Evolutionary conservation across 1,140 invertebrate species (phyloP).

Genomic region (Drosophila lowei): DNA sequence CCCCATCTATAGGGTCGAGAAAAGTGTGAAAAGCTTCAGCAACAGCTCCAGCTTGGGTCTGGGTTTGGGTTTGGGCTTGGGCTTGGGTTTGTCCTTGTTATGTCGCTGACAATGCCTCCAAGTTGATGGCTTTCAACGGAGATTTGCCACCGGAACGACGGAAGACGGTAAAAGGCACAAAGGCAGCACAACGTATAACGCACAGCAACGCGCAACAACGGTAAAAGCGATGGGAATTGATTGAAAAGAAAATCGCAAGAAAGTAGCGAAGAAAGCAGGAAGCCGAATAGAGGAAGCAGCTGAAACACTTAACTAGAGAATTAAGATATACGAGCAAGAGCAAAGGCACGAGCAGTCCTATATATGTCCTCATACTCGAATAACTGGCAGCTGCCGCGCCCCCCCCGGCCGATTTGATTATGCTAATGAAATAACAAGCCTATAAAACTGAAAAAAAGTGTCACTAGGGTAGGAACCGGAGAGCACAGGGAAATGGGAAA

Average conservation of each 20-base stretch:
- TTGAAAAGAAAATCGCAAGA: constrained; percentile 51
- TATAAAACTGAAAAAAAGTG: constrained; percentile 57
- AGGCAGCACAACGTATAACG: constrained; percentile 41
- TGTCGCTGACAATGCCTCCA: constrained; percentile 73
- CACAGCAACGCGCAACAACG: constrained; percentile 27
- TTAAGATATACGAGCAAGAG: constrained; percentile 64
- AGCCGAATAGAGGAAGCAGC: constrained; percentile 19
- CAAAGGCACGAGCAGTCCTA: constrained; percentile 31
- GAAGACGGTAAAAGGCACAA: constrained; percentile 64
- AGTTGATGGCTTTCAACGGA: constrained; percentile 74
- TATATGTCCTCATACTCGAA: neutral
- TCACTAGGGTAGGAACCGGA: neutral
- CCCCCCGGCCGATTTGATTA: constrained; percentile 67
- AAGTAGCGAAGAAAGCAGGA: constrained; percentile 37
- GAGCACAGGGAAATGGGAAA: constrained; percentile 11
- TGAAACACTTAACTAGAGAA: constrained; percentile 55
- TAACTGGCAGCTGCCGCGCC: neutral
- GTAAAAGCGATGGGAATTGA: constrained; percentile 78
- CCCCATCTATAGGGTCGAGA: constrained; percentile 22
- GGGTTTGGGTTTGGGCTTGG: constrained; percentile 21
- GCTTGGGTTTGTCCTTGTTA: constrained; percentile 63
- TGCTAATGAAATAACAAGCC: constrained; percentile 79
- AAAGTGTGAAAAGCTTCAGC: constrained; percentile 72
- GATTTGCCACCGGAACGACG: constrained; percentile 53
- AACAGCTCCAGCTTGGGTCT: constrained; percentile 25